Evolutionary conservation across 1,140 invertebrate genomes (phyloP), one percentile per base, ranked within the genome.

Genomic region (Aphaenogaster ashmeadi): DNA sequence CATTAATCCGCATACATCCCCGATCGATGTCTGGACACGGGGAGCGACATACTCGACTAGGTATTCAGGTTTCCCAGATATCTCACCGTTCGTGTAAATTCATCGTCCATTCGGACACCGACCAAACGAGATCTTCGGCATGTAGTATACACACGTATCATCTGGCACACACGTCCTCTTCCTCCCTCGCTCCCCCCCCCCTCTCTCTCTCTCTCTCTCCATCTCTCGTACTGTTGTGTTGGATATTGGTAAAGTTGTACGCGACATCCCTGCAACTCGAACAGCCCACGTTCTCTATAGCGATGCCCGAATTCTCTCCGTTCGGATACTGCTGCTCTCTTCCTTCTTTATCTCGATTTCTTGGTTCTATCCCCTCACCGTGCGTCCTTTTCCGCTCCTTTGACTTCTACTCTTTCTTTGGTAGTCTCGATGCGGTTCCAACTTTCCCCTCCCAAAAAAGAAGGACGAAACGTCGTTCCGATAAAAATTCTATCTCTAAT

Each of bases 191-290:
- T 9, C 47, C 36, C 18, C 38, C 27, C 54, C 8, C 52, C 21
- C 4, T n/a, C 47, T 72, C 44, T 21, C 18, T 41, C n/a, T 56
- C 36, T 58, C 66, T 38, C 47, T 47, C 78, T 81, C 6, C n/a
- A 18, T 58, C 21, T 60, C 71, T 64, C 44, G 41, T 36, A 27
- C 47, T 58, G 80, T 90, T 89, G 90, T 92, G 93, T 92, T 92
- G 94, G 93, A 94, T 95, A 95, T 95, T 94, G 94, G 94, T 92
- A 94, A 94, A 94, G 94, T 94, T 94, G 91, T 93, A 92, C 91
- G 92, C 94, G 93, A 94, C 93, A 94, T 94, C 91, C 94, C 69
- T 92, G 93, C 87, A 88, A 90, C 91, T 91, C 89, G 60, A 83
- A 90, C 90, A 72, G 50, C 75, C 80, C 74, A 64, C 41, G 60